Evolutionary conservation across 2,113 vertebrate species (phyloP).

Genomic region (Nestor notabilis): DNA sequence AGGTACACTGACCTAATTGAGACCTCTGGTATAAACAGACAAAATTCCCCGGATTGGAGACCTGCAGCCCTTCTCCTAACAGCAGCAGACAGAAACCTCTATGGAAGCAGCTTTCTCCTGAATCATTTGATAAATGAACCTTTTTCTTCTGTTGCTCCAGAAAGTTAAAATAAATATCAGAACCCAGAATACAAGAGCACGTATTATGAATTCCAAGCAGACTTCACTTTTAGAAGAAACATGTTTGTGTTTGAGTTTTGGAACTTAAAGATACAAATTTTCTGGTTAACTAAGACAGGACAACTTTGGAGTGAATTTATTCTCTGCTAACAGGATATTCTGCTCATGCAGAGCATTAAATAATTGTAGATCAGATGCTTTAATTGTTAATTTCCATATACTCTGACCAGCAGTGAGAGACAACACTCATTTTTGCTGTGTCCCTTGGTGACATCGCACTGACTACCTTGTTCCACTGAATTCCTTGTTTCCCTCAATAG

Average conservation of each 20-base stretch:
- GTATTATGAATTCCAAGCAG: background rate
- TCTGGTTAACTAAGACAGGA: background rate
- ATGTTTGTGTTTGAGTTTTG: conserved; percentile 1
- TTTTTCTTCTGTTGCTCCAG: conserved; percentile 13
- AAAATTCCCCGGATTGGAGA: background rate
- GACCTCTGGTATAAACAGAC: background rate
- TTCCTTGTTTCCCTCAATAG: background rate
- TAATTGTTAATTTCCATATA: conserved; percentile 1
- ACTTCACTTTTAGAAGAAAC: background rate
- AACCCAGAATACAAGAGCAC: background rate
- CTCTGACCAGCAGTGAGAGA: background rate
- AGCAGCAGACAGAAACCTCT: background rate
- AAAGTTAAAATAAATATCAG: conserved; percentile 22
- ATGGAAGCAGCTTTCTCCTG: background rate
- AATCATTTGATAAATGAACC: background rate
- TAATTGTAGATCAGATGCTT: background rate
- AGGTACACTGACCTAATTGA: conserved; percentile 7
- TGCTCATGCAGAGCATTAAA: background rate
- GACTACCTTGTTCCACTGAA: background rate
- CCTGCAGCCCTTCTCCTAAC: background rate
- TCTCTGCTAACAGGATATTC: background rate
- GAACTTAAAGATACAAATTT: conserved; percentile 1
- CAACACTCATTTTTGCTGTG: background rate
- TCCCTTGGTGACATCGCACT: background rate
- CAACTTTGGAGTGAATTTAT: conserved; percentile 1